These are phyloP conservation scores for Pheosia gnoma DNA, from an alignment of 2,888 invertebrate genomes.

Conservation along the genomic window DNA sequence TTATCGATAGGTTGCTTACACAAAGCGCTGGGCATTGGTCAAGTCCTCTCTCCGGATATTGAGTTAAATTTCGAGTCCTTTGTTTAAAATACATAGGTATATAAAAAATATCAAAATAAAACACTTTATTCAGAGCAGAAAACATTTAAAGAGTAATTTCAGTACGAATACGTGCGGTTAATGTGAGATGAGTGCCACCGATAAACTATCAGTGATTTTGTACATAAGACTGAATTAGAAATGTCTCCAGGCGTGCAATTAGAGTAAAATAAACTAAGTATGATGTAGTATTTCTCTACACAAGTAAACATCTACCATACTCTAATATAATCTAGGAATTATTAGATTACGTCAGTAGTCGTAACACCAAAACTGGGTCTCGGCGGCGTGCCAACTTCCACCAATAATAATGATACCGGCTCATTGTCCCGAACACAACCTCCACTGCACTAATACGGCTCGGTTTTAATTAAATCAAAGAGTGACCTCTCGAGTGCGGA, in stretches of 20 bases:
- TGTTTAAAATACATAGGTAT: neutral
- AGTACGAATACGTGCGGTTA: neutral
- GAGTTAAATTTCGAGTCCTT: neutral
- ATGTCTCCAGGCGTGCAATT: neutral
- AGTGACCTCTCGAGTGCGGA: conserved; percentile 34
- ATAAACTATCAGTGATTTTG: neutral
- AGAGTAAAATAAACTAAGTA: no score
- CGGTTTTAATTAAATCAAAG: conserved; percentile 31
- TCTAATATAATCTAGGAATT: neutral
- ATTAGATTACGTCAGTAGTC: conserved; percentile 4
- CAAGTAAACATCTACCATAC: neutral
- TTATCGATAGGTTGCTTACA: conserved; percentile 10
- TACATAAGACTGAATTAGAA: neutral
- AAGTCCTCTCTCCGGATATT: neutral
- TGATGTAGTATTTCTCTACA: neutral
- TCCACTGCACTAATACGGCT: neutral
- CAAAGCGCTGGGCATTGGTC: neutral
- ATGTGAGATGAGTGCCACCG: neutral
- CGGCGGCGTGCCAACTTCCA: conserved; percentile 2
- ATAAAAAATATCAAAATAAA: neutral
- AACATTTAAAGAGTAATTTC: neutral
- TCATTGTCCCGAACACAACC: neutral
- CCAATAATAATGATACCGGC: neutral
- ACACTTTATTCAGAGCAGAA: neutral
- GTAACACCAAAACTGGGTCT: conserved; percentile 6